Conservation (phyloP, 30 jellyfish, hydroid and myxozoan genomes). For the Turritopsis dohrnii region DNA sequence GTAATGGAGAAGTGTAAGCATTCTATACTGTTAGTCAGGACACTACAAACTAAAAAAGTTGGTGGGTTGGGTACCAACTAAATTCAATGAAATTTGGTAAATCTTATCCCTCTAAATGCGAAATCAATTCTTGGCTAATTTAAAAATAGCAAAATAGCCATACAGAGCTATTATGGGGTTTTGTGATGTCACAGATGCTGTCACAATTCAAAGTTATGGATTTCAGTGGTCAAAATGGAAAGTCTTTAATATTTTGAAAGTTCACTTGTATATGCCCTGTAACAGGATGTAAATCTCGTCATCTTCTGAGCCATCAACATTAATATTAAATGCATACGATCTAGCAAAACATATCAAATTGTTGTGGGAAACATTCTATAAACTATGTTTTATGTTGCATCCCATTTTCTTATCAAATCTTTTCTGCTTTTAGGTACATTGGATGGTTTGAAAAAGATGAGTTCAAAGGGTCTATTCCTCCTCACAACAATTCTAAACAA, state of each 20-base stretch:
- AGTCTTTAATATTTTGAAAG: not conserved
- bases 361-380: not conserved
- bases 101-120: too few species aligned
- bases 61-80: too few species aligned
- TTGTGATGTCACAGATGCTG: too few species aligned
- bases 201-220: too few species aligned
- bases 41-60: too few species aligned
- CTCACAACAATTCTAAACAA: not conserved
- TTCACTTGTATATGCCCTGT: not conserved
- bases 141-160: too few species aligned
- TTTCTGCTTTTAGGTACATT: not conserved
- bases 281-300: not conserved
- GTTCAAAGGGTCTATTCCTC: not conserved
- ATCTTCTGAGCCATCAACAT: not conserved
- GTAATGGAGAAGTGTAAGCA: conserved; percentile 6
- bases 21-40: too few species aligned
- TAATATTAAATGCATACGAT: not conserved
- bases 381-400: not conserved
- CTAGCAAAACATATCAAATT: not conserved
- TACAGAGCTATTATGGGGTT: too few species aligned
- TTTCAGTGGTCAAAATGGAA: too few species aligned
- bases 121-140: too few species aligned
- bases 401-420: too few species aligned
- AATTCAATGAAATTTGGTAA: too few species aligned
- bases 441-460: conserved; percentile 1